Base-by-base conservation (phyloP, 64 coral and sea anemone species). In the Dendronephthya gigantea region DNA sequence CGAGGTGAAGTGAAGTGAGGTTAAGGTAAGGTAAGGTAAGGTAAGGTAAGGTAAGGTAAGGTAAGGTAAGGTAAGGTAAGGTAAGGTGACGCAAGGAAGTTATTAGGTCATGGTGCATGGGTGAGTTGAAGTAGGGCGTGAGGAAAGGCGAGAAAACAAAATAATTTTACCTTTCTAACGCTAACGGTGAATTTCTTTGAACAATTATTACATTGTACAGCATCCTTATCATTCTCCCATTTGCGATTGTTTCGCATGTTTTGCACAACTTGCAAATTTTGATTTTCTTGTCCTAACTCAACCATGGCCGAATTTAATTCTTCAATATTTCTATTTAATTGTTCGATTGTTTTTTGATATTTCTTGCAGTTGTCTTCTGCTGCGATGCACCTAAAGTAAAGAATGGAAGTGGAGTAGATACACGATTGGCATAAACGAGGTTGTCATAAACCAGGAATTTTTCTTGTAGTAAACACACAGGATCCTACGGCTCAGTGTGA, bases 211-310 rank as follows among this genome's bases (percentile, higher is more conserved):
- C 95, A 98, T 41, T 90, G 66, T 39, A 88, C 22, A 39, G 93
- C 92, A 47, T 98, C 95, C 19, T 66, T 84, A 90, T 98, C 95
- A 28, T 88, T 90, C 85, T 93, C 95, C 95, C 95, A 98, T 35
- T 92, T 74, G 22, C 95, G 87, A 27, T 92, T 91, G 39, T 49
- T 93, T 88, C 90, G 91, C 68, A 93, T 89, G 31, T 85, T 98
- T 45, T 91, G 92, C 14, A 91, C 37, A 68, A 98, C 91, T 89
- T 98, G n/a, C 49, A 47, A 56, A 56, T 79, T 79, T 79, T 79
- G 72, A 35, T 79, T 79, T 35, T 79, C 72, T 35, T 79, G 72
- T 35, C 72, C 72, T 29, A 79, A 29, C 36, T 79, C 72, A 2
- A 79, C 29, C 72, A 79, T 79, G 25, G 72, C 72, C 12, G 31